phyloP scores from a whole-genome alignment of 2,797 vertebrate genomes.

The Poecilia velifera region DNA sequence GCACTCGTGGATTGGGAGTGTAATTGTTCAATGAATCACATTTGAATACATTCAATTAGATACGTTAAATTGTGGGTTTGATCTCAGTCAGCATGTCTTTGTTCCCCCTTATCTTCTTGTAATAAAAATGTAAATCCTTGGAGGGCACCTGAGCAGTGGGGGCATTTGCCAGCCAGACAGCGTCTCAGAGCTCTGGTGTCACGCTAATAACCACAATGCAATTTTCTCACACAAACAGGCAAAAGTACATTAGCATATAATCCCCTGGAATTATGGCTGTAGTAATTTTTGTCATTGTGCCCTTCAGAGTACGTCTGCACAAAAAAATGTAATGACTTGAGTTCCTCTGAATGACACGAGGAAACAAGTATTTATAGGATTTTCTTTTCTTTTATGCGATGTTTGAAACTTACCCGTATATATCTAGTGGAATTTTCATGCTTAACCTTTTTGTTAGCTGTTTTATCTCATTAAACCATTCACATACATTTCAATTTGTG shows the following conservation, averaged over 20 bases:
- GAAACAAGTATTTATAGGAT: not conserved
- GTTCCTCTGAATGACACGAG: not conserved
- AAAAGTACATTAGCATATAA: slow-evolving; percentile 80
- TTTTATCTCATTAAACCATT: too few relatives aligned
- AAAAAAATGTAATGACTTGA: slow-evolving; percentile 33
- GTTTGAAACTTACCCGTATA: too few relatives aligned
- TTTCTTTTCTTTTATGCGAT: too few relatives aligned
- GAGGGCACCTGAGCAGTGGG: slow-evolving; percentile 73
- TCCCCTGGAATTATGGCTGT: slow-evolving; percentile 78
- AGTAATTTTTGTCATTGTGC: slow-evolving; percentile 70
- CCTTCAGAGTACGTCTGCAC: slow-evolving; percentile 24
- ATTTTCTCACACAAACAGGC: slow-evolving; percentile 81
- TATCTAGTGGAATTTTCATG: too few relatives aligned
- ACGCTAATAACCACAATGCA: slow-evolving; percentile 80
- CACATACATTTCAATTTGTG: too few relatives aligned
- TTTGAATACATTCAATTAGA: slow-evolving; percentile 88
- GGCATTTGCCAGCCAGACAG: slow-evolving; percentile 75
- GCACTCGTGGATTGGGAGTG: slow-evolving; percentile 70
- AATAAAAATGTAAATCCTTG: slow-evolving; percentile 87
- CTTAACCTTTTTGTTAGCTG: too few relatives aligned
- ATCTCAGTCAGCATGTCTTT: slow-evolving; percentile 54
- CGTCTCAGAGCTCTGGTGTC: slow-evolving; percentile 70
- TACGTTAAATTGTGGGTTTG: slow-evolving; percentile 67
- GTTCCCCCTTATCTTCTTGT: slow-evolving; percentile 62
- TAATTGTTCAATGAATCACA: slow-evolving; percentile 89